phyloP scores from a whole-genome alignment of 2,888 invertebrate genomes.

The Pseudococcus jackbeardsleyi region DNA sequence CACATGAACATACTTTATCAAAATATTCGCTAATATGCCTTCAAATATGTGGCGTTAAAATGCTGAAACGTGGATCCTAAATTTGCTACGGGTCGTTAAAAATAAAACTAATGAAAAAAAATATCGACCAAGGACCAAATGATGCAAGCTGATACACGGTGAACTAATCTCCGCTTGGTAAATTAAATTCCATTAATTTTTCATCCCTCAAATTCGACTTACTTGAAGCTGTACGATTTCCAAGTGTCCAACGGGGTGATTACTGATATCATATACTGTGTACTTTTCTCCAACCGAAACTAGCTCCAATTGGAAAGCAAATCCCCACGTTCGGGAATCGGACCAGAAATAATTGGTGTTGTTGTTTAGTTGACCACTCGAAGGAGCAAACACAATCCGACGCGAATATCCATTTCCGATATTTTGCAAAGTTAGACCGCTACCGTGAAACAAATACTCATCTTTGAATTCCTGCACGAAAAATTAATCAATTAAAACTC shows the following conservation, averaged over 20 bases:
- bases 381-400: constrained; percentile 78
- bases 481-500: not conserved
- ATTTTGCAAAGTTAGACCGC: constrained; percentile 77
- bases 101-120: not conserved
- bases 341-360: constrained; percentile 84
- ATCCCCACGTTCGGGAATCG: constrained; percentile 81
- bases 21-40: constrained; percentile 12
- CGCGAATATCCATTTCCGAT: constrained; percentile 83
- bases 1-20: constrained; percentile 7
- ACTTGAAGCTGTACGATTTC: constrained; percentile 79
- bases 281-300: constrained; percentile 80
- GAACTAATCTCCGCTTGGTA: not conserved
- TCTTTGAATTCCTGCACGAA: constrained; percentile 58
- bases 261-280: constrained; percentile 79
- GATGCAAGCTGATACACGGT: not conserved
- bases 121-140: not conserved
- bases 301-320: constrained; percentile 79
- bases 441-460: constrained; percentile 75
- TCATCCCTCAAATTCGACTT: constrained; percentile 68
- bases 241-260: constrained; percentile 77
- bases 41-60: constrained; percentile 11
- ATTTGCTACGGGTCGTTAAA: not conserved
- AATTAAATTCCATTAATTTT: not conserved
- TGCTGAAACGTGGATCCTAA: not conserved
- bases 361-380: constrained; percentile 74